Base-by-base conservation (phyloP, 1,140 invertebrate genomes). In the Hylaeus anthracinus region DNA sequence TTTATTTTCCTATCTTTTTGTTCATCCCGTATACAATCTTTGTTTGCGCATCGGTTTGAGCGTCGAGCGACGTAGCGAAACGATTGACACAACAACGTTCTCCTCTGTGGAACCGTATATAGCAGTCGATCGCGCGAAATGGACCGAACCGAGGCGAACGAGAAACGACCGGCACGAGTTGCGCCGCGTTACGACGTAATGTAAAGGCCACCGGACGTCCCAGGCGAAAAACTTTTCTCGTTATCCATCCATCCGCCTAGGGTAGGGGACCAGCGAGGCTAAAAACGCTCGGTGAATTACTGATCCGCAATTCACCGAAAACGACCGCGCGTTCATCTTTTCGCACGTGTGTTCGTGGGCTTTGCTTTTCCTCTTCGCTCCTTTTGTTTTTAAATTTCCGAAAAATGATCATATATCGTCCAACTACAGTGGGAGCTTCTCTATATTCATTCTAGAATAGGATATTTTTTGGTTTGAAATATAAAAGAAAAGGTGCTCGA, bases 201-300 rank as follows among this genome's bases (percentile, higher is more conserved):
- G 82, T 81, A 86, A 87, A 84, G 85, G 53, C 85, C 81, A 79
- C 84, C 81, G 73, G 82, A 74, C 81, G 85, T 87, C 82, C 74
- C 60, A 65, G 73, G 55, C 82, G 86, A 87, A 86, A 87, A 87
- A 87, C 64, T 87, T 87, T 87, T 86, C 86, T 87, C 86, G 86
- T 87, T 87, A 87, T 87, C 85, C 85, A 84, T 87, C 85, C 77
- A 83, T 86, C 81, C 76, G 72, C 26, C 75, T 41, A 60, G 72
- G 39, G 80, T 41, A 60, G 72, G 39, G 80, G 79, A 85, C 85
- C 10, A 69, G 43, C 53, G 55, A 53, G 55, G 41, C 81, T 72
- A 86, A 86, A 86, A 86, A 86, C 77, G 70, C 37, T 65, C 71
- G 61, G 83, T 82, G 82, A 86, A 85, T 86, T 86, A 82, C 84